Base-by-base conservation (phyloP, 2,888 invertebrate genomes). In the Mythimna impura region DNA sequence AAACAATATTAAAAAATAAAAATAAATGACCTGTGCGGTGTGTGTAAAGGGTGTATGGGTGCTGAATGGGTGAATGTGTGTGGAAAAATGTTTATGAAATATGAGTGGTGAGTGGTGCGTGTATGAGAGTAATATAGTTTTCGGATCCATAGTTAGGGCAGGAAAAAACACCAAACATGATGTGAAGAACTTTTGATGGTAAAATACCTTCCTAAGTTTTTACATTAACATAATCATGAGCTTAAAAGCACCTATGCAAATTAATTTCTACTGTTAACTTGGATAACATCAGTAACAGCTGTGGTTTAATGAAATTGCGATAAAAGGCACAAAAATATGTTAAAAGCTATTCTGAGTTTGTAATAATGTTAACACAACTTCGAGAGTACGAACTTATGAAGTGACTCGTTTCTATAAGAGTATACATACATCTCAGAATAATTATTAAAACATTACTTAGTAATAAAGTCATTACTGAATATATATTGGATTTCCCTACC, bases 301-400 rank as follows among this genome's bases (percentile, higher is more conserved):
- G 36, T 61, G 22, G 14, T 61, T 47, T 47, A 36, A 50, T 61
- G n/a, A 50, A n/a, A 55, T 50, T 20, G 17, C n/a, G 54, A n/a
- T 50, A 9, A 57, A 62, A 55, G 10, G 12, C 1, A 30, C 36
- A n/a, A 50, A 30, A 67, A 67, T 76, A 22, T 14, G 22, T 22
- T 22, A 61, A 8, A 34, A 43, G 34, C 12, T 30, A 68, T 67
- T 67, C 17, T 40, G 8, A 22, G 55, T 50, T 55, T 25, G 54
- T 20, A 30, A 36, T 60, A 43, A 54, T 55, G 47, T 55, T 54
- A 20, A 22, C 4, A 47, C n/a, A 14, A 47, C 54, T 36, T 54
- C n/a, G 47, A 43, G 54, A 6, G n/a, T 2, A 4, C n/a, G 17
- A 43, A 60, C 3, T n/a, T 8, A 12, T 9, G 7, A 43, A 47